These are phyloP conservation scores for Merops nubicus DNA, from an alignment of 2,113 vertebrate genomes.

Conservation along the genomic window DNA sequence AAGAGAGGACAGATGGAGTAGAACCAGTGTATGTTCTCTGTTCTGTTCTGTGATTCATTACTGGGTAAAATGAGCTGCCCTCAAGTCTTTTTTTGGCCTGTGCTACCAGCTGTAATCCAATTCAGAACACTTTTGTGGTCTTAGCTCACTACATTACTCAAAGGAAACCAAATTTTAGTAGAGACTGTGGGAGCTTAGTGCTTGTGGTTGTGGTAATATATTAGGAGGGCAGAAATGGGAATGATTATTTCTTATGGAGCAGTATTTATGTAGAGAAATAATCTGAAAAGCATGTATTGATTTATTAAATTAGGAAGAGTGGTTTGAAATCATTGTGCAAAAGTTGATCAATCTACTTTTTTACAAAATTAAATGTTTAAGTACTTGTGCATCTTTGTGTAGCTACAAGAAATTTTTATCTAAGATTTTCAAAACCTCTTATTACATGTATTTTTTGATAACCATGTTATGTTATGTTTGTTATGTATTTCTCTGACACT, in stretches of 20 bases:
- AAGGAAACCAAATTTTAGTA: background rate
- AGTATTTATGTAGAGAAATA: background rate
- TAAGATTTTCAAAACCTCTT: background rate
- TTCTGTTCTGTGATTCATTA: background rate
- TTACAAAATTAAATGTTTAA: background rate
- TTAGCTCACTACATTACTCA: background rate
- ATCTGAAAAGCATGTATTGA: background rate
- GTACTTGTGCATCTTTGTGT: background rate
- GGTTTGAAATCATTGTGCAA: background rate
- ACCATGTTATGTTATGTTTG: background rate
- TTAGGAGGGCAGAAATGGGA: background rate
- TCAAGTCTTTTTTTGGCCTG: background rate
- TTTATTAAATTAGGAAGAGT: background rate
- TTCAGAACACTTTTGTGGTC: background rate
- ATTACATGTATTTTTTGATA: background rate
- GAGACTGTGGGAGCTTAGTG: background rate
- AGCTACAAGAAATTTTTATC: background rate
- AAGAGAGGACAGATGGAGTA: background rate
- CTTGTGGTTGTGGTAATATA: background rate
- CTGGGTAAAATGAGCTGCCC: background rate
- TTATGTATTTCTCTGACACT: background rate
- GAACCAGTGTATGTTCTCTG: background rate
- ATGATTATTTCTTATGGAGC: background rate
- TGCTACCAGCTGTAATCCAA: background rate
- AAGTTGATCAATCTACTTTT: background rate